Percentiles rank a stretch among this genome's conserved stretches.
phyloP scores from a whole-genome alignment of 2,797 vertebrate genomes.

The Hirundo rustica region DNA sequence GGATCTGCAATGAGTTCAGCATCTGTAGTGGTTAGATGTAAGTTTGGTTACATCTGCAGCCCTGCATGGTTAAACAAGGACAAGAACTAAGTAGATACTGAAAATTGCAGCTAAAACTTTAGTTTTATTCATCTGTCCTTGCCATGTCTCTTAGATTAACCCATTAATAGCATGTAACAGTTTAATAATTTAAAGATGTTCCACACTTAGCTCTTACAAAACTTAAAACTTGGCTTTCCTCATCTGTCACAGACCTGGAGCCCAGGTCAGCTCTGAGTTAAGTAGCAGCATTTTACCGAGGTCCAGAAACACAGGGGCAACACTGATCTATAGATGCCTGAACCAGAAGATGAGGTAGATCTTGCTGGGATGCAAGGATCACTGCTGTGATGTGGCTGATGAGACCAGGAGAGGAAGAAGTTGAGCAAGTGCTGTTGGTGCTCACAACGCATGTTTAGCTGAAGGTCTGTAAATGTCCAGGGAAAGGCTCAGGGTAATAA shows the following conservation, averaged over 20 bases:
- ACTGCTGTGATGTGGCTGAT: not conserved
- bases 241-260: not conserved
- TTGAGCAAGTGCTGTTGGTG: not conserved
- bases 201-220: not conserved
- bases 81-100: not conserved
- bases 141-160: not conserved
- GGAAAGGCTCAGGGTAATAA: not conserved
- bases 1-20: not conserved
- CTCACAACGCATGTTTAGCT: not conserved
- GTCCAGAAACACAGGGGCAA: not conserved
- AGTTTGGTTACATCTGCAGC: not conserved
- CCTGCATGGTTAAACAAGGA: not conserved
- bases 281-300: not conserved
- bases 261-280: not conserved
- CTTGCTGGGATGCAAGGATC: fast-evolving
- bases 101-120: not conserved
- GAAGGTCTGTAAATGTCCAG: not conserved
- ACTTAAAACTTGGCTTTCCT: not conserved
- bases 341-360: not conserved
- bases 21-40: fast-evolving
- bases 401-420: not conserved
- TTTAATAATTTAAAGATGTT: not conserved
- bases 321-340: not conserved
- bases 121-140: not conserved
- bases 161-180: not conserved